Conservation (phyloP, 2,888 invertebrate species). For the Noctua janthina region DNA sequence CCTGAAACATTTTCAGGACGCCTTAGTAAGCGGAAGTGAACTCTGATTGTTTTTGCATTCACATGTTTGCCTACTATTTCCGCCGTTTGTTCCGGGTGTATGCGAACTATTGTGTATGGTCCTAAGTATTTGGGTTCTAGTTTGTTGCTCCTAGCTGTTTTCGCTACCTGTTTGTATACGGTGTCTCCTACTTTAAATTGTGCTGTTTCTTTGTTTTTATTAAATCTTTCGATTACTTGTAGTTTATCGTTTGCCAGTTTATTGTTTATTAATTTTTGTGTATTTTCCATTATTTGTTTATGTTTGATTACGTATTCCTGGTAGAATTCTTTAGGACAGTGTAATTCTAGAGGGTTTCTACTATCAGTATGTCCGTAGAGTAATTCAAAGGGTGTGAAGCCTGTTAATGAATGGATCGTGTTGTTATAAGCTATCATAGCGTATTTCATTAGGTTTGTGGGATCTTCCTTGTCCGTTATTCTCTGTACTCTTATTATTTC, state of each 20-base stretch:
- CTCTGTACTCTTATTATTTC: conserved; percentile 60
- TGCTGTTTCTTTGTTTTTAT: conserved; percentile 48
- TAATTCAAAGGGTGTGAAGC: conserved; percentile 67
- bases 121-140: conserved; percentile 33
- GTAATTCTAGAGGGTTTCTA: conserved; percentile 68
- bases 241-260: conserved; percentile 50
- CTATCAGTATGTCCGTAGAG: conserved; percentile 65
- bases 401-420: conserved; percentile 64
- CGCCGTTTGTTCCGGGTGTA: conserved; percentile 66
- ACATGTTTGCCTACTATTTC: conserved; percentile 68
- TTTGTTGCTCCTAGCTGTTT: conserved; percentile 62
- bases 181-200: conserved; percentile 63
- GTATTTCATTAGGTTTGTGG: conserved; percentile 63
- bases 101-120: conserved; percentile 58
- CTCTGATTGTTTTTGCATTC: conserved; percentile 65
- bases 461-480: conserved; percentile 61
- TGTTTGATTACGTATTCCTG: conserved; percentile 94
- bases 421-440: conserved; percentile 68
- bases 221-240: conserved; percentile 46
- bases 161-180: conserved; percentile 66
- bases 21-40: conserved; percentile 64
- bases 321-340: conserved; percentile 83
- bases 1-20: conserved; percentile 65
- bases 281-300: conserved; percentile 58
- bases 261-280: conserved; percentile 52